A percentile compares a stretch with the other conserved stretches of the same genome.
phyloP scores from a whole-genome alignment of 2,113 vertebrate species.

The Eulacestoma nigropectus region DNA sequence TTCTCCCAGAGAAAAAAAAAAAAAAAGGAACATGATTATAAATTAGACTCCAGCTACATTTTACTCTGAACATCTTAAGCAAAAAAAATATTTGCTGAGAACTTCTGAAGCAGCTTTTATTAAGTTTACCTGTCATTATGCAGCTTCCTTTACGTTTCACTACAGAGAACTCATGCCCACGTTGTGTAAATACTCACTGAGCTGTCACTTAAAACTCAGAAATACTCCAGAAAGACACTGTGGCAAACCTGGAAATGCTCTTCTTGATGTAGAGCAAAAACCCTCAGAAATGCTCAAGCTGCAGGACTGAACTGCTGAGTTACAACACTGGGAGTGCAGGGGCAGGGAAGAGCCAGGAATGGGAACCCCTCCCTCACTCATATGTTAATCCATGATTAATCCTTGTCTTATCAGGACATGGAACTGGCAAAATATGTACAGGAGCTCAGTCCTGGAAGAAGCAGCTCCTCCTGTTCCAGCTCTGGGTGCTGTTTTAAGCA shows the following conservation, averaged over 20 bases:
- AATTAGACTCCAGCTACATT: not conserved
- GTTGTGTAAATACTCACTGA: constrained; percentile 59
- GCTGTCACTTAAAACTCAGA: constrained; percentile 58
- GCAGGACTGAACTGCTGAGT: constrained; percentile 4
- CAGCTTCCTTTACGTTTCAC: constrained; percentile 22
- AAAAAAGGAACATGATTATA: not conserved
- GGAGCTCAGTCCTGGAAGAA: constrained; percentile 10
- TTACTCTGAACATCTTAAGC: not conserved
- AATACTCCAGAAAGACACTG: constrained; percentile 5
- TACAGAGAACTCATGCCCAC: constrained; percentile 45
- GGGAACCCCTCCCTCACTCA: constrained; percentile 26
- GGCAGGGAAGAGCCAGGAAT: not conserved
- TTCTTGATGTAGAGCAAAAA: not conserved
- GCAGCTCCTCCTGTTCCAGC: constrained; percentile 51
- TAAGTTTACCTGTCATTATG: not conserved
- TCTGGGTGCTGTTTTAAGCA: constrained; percentile 5
- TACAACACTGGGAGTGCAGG: not conserved
- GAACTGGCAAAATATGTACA: not conserved
- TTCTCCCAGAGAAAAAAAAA: not conserved
- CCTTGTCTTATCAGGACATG: not conserved
- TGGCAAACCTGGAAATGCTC: constrained; percentile 29
- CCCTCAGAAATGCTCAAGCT: not conserved
- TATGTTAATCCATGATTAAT: not conserved
- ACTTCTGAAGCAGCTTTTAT: not conserved
- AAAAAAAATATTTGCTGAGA: not conserved